These are phyloP conservation scores for Cyanocitta stelleri DNA, from an alignment of 2,113 vertebrate species.

Conservation along the genomic window DNA sequence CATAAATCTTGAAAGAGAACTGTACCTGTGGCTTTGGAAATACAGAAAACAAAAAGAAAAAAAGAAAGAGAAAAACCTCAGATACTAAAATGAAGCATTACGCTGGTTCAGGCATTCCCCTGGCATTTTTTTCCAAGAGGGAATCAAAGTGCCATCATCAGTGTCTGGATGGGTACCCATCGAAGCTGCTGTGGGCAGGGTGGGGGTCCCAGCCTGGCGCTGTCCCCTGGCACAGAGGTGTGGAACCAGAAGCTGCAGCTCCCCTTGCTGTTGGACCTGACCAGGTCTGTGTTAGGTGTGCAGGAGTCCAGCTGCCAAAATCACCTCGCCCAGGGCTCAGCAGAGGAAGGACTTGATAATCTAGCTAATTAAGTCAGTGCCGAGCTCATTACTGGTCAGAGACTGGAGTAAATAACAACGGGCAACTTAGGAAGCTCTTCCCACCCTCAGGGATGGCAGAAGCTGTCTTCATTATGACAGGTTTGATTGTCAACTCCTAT, in stretches of 20 bases:
- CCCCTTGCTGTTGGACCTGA: neutral
- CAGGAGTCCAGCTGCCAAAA: neutral
- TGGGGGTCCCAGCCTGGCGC: neutral
- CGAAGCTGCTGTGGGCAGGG: fast-evolving
- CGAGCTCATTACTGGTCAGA: neutral
- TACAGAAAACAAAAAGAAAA: neutral
- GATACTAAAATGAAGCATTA: neutral
- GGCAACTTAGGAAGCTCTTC: neutral
- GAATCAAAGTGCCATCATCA: neutral
- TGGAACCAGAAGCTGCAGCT: neutral
- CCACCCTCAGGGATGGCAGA: neutral
- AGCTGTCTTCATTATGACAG: neutral
- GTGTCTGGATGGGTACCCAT: neutral
- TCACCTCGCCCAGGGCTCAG: neutral
- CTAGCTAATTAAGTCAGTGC: neutral
- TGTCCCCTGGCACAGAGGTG: neutral
- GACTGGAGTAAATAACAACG: neutral
- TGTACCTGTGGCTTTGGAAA: neutral
- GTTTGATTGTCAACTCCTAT: neutral
- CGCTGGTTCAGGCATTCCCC: neutral
- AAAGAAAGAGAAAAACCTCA: neutral
- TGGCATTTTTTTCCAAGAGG: neutral
- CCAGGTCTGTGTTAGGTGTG: neutral
- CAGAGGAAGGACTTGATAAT: neutral
- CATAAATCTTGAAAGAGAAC: neutral